phyloP scores from a whole-genome alignment of 2,797 vertebrate species.

The Helicolenus hilgendorfi region DNA sequence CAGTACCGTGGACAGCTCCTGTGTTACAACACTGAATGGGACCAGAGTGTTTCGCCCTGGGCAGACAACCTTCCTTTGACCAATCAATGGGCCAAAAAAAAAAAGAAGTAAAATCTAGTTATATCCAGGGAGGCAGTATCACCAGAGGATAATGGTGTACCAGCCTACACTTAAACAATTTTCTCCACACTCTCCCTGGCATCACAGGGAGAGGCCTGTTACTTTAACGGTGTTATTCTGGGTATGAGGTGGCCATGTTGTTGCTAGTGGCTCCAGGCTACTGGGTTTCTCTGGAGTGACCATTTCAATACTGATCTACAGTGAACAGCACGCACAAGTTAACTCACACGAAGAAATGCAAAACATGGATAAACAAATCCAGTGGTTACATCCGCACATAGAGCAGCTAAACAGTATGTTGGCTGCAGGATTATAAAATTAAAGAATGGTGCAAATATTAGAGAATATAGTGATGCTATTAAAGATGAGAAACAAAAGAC shows the following conservation, averaged over 20 bases:
- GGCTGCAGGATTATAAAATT: not conserved
- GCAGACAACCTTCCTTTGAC: not conserved
- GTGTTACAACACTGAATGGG: not conserved
- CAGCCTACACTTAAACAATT: not conserved
- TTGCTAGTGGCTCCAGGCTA: conserved; percentile 39
- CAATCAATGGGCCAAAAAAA: not conserved
- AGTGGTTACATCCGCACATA: not conserved
- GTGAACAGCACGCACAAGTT: not conserved
- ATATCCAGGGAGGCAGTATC: not conserved
- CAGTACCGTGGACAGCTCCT: conserved; percentile 58
- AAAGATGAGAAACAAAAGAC: not conserved
- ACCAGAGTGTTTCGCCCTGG: not conserved
- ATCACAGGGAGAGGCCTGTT: conserved; percentile 26
- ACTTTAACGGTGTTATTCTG: conserved; percentile 48
- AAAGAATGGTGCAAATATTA: not conserved
- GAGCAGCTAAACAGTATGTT: not conserved
- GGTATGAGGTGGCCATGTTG: conserved; percentile 20
- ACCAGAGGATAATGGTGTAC: conserved; percentile 8
- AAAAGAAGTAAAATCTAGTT: not conserved
- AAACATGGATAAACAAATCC: not conserved
- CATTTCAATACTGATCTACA: not conserved
- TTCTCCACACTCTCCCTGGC: not conserved
- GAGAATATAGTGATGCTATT: not conserved
- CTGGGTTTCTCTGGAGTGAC: not conserved
- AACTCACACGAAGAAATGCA: not conserved